Evolutionary conservation across 2,888 invertebrate genomes (phyloP).

Genomic region (Patella pellucida): DNA sequence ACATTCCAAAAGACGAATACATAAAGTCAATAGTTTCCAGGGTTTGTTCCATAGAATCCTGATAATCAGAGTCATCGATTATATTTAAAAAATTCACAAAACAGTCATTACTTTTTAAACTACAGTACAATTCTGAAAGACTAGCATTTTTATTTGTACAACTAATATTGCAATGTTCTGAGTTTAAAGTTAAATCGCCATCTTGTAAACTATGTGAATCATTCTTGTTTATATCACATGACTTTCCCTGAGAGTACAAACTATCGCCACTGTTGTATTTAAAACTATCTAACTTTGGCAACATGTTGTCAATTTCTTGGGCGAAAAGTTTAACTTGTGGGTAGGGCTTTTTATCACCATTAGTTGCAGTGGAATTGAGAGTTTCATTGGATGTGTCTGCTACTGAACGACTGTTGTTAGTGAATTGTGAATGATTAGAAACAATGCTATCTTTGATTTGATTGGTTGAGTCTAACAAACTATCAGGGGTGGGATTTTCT

Average conservation of each 20-base stretch:
- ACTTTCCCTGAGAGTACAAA: slow-evolving; percentile 3
- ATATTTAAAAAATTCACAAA: slow-evolving; percentile 58
- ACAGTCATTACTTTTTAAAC: slow-evolving; percentile 46
- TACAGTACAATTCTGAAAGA: slow-evolving; percentile 32
- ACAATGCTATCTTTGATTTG: background rate
- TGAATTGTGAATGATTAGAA: background rate
- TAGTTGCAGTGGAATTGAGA: background rate
- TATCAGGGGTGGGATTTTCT: slow-evolving; percentile 70
- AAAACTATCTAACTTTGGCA: background rate
- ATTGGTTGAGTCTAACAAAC: slow-evolving; percentile 31
- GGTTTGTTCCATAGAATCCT: slow-evolving; percentile 47
- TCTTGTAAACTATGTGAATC: slow-evolving; percentile 2
- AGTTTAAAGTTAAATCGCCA: background rate
- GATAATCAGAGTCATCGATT: slow-evolving; percentile 42
- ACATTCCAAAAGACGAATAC: slow-evolving; percentile 30
- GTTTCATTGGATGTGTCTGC: slow-evolving; percentile 6
- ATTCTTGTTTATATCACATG: slow-evolving; percentile 4
- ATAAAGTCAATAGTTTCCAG: slow-evolving; percentile 37
- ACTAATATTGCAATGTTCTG: background rate
- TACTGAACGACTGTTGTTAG: background rate
- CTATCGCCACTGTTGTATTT: background rate
- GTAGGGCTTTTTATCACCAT: background rate
- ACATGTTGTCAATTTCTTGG: background rate
- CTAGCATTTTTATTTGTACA: slow-evolving; percentile 20
- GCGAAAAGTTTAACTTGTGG: slow-evolving; percentile 1